Conservation (phyloP, 1,140 invertebrate species). For the Cotesia vestalis region DNA sequence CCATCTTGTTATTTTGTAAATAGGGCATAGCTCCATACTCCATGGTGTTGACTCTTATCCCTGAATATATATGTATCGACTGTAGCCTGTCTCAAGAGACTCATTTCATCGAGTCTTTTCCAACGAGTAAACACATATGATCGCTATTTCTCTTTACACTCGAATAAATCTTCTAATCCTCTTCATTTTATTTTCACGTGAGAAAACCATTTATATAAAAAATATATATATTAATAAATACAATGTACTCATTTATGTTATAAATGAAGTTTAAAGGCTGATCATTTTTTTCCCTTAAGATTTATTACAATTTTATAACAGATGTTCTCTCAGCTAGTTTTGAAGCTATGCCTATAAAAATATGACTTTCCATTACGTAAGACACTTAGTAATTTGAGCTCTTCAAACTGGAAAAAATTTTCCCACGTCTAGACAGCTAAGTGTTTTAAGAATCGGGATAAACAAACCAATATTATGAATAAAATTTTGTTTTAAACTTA, state of each 20-base stretch:
- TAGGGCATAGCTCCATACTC: background rate
- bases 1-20: conserved; percentile 6
- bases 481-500: too few species aligned
- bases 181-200: background rate
- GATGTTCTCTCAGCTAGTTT: too few species aligned
- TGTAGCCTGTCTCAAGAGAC: conserved; percentile 15
- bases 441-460: too few species aligned
- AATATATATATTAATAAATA: background rate
- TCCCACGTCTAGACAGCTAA: too few species aligned
- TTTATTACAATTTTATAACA: too few species aligned
- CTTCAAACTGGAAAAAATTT: background rate
- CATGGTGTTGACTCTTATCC: too few species aligned
- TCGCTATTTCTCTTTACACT: background rate
- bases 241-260: background rate
- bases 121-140: conserved; percentile 18
- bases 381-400: background rate
- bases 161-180: background rate
- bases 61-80: background rate
- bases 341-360: too few species aligned
- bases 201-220: too few species aligned
- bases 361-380: too few species aligned
- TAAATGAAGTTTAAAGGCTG: too few species aligned
- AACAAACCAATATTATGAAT: too few species aligned
- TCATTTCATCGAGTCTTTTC: conserved; percentile 20
- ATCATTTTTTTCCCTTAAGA: too few species aligned